Base-by-base conservation (phyloP, 1,140 invertebrate genomes). In the Rhagoletis pomonella region DNA sequence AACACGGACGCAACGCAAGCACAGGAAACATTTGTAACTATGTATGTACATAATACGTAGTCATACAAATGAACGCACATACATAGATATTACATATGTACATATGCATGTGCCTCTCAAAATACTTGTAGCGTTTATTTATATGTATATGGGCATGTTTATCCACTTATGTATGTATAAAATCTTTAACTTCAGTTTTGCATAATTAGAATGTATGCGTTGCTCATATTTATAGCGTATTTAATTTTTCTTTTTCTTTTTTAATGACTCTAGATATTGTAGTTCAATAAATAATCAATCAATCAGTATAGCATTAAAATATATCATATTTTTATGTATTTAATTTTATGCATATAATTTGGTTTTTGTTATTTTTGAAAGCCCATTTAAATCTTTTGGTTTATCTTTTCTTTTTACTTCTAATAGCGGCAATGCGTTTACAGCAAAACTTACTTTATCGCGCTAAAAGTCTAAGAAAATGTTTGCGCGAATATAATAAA, bases 261-360 rank as follows among this genome's bases (percentile, higher is more conserved):
- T 69, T 17, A 17, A 47, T 69, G 42, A 3, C 14, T 42, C 42
- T 73, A 73, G 39, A 4, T 73, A 17, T 73, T 44, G 42, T 44
- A 73, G 67, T 44, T 73, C 67, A 73, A 47, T 73, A 7, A 39
- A 73, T 73, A 42, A 47, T 42, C 67, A 73, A 73, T 73, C 44
- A 14, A 42, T 64, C 6, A n/a, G 17, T 67, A 67, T 67, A 67
- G 65, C 65, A 1, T 67, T 73, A 73, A 73, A 73, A 73, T 67
- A 67, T 29, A 12, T 62, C 60, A 62, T 62, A 14, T 55, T 55
- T 62, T 4, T 62, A 19, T 69, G 17, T 29, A n/a, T 81, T 55
- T 19, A 55, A 81, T 50, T 81, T 17, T 58, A 81, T 81, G 73
- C 73, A 55, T 81, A n/a, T 81, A 81, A 47, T 81, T 81, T 81